Conservation (phyloP, 2,888 invertebrate species). For the Acleris sparsana region DNA sequence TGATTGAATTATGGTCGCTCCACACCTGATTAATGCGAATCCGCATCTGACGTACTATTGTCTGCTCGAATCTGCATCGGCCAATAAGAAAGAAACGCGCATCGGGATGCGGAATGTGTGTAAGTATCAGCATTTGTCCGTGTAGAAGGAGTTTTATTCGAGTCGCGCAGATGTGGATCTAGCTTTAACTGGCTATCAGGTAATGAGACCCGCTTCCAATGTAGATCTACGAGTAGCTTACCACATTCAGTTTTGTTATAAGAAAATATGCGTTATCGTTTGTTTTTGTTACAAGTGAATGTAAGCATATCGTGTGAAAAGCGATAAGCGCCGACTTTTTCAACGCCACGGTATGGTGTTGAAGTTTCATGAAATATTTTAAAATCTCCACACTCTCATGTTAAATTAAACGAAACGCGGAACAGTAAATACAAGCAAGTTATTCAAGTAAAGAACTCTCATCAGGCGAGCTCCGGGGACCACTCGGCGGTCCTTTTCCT, state of each 20-base stretch:
- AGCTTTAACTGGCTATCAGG: slow-evolving; percentile 18
- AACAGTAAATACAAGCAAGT: slow-evolving; percentile 11
- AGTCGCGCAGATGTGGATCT: slow-evolving; percentile 32
- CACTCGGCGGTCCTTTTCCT: slow-evolving; percentile 65
- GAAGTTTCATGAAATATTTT: not conserved
- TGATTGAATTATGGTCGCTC: slow-evolving; percentile 82
- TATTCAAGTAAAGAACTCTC: slow-evolving; percentile 22
- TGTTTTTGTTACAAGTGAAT: slow-evolving; percentile 5
- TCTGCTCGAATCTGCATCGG: slow-evolving; percentile 77
- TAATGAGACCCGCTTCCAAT: not conserved
- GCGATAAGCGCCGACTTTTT: not conserved
- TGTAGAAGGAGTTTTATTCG: slow-evolving; percentile 42
- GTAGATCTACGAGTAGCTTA: not conserved
- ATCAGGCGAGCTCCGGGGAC: slow-evolving; percentile 45
- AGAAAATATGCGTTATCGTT: slow-evolving; percentile 1
- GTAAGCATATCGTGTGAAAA: slow-evolving; percentile 4
- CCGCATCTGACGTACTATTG: slow-evolving; percentile 79
- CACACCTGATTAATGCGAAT: slow-evolving; percentile 82
- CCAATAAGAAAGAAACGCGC: slow-evolving; percentile 60
- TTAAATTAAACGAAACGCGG: not conserved
- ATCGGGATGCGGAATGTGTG: slow-evolving; percentile 55
- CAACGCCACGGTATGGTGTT: not conserved
- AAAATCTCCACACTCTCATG: not conserved
- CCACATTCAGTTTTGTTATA: not conserved
- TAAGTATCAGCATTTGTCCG: slow-evolving; percentile 62